Evolutionary conservation across 2,888 invertebrate genomes (phyloP).

Genomic region (Mesorhabditis sp.): DNA sequence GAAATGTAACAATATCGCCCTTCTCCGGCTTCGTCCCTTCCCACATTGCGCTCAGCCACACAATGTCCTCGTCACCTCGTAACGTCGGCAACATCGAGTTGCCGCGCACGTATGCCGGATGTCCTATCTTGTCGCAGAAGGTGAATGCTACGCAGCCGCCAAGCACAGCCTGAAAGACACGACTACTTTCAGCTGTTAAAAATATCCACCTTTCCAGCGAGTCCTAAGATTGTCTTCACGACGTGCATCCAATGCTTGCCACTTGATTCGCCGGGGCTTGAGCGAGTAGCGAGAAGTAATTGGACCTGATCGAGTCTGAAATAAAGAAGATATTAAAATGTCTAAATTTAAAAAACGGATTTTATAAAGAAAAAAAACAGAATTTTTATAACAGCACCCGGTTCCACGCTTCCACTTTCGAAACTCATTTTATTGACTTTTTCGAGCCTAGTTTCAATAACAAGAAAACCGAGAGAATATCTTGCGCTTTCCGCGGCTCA

Average conservation of each 20-base stretch:
- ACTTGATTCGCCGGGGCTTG: too few relatives aligned
- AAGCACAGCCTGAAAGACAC: conserved; percentile 9
- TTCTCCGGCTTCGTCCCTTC: conserved; percentile 19
- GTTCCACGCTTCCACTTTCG: too few relatives aligned
- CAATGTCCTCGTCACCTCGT: conserved; percentile 29
- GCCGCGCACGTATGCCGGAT: conserved; percentile 32
- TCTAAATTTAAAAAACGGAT: too few relatives aligned
- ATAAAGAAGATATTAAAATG: too few relatives aligned
- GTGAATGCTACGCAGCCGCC: conserved; percentile 30
- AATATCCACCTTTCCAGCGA: neutral
- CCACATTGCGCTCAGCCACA: conserved; percentile 32
- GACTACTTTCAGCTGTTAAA: neutral
- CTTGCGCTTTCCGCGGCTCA: too few relatives aligned
- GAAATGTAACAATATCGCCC: conserved; percentile 31
- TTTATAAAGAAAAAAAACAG: too few relatives aligned
- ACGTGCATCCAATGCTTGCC: neutral
- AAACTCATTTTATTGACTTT: too few relatives aligned
- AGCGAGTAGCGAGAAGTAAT: too few relatives aligned
- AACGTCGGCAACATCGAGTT: conserved; percentile 37
- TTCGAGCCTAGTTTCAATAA: too few relatives aligned
- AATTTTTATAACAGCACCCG: too few relatives aligned
- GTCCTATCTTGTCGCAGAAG: conserved; percentile 28
- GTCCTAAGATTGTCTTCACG: neutral
- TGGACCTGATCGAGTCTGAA: too few relatives aligned
- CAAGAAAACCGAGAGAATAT: too few relatives aligned